Evolutionary conservation across 1,140 invertebrate genomes (phyloP), one percentile per base, ranked within the genome.

Genomic region (Plectrocnemia conspersa): DNA sequence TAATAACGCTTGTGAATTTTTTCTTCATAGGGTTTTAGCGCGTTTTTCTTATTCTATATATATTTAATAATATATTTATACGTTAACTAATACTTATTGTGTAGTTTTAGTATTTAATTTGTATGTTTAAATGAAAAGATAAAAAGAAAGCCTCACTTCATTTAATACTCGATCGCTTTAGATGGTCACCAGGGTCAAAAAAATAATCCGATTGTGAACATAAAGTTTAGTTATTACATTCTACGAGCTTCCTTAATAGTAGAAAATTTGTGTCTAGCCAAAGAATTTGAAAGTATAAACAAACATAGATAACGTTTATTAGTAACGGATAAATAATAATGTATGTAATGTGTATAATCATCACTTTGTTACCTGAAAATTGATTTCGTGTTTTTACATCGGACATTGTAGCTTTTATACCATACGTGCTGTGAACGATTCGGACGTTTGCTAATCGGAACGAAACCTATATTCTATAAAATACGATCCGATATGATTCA

Each of bases 131-230:
- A n/a, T 29, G 27, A 7, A n/a, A 29, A 29, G 6, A 29, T n/a
- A 29, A 7, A n/a, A 29, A 11, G 16, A 33, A 33, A 33, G 11
- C 16, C 32, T 33, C 2, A 9, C 9, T 33, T 11, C n/a, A 33
- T 33, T 9, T 9, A 9, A 48, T n/a, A 47, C 38, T 52, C 40
- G 49, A 52, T 61, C 52, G 52, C 52, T 57, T 61, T 61, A 61
- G 59, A 61, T 61, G 59, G 59, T 57, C 55, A 52, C 52, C 59
- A 61, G 59, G 59, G 59, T 61, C 55, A 52, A 61, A n/a, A n/a
- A n/a, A 54, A 61, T 56, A 47, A 56, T 57, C 59, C 52, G 59
- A 58, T 61, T 61, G 59, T 61, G 54, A 61, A 58, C 50, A 53
- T 58, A 50, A 54, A 56, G n/a, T 61, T 50, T 58, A 52, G 49